phyloP scores from a whole-genome alignment of 2,113 vertebrate species.

The Tachuris rubrigastra region DNA sequence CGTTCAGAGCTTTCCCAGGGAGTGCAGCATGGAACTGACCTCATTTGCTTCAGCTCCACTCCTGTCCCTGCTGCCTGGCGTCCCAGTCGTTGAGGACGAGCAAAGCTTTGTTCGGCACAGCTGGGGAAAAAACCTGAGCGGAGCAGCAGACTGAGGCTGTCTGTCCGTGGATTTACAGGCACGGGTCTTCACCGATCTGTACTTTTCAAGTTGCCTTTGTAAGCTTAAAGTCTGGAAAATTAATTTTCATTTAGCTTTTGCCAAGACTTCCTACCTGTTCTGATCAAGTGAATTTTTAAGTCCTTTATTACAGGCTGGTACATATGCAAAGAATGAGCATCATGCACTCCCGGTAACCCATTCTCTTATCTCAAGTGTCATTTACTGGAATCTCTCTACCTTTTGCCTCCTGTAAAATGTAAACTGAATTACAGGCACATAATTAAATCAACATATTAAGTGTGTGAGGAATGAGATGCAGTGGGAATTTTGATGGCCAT shows the following conservation, averaged over 20 bases:
- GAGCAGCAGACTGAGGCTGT: neutral
- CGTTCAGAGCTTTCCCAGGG: neutral
- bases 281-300: neutral
- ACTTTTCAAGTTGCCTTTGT: neutral
- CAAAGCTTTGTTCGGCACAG: neutral
- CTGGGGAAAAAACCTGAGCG: neutral
- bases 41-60: neutral
- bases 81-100: neutral
- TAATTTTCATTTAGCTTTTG: neutral
- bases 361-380: constrained; percentile 38
- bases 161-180: neutral
- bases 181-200: neutral
- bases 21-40: neutral
- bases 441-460: constrained; percentile 46
- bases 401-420: constrained; percentile 33
- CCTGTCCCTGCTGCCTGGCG: neutral
- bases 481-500: neutral
- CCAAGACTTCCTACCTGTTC: neutral
- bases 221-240: neutral
- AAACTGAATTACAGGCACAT: constrained; percentile 33
- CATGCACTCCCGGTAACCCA: neutral
- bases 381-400: constrained; percentile 37
- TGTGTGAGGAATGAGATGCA: constrained; percentile 10
- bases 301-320: neutral
- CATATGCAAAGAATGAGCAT: neutral